Evolutionary conservation across 2,797 vertebrate species (phyloP), one percentile per base, ranked within the genome.

Genomic region (Micropoecilia bifurca): DNA sequence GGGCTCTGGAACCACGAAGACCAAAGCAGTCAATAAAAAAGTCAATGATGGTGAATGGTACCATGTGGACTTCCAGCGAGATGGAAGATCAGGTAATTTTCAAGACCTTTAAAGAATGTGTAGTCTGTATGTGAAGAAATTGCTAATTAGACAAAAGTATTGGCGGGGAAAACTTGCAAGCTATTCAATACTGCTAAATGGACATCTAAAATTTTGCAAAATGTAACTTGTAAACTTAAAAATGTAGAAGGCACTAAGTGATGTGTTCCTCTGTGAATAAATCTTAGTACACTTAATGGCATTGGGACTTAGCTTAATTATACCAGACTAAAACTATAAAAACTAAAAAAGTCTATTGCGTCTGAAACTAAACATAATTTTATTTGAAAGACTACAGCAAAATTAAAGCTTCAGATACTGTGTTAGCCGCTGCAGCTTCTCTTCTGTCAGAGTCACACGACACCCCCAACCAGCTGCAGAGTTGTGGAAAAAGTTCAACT

Each of bases 31-130:
- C 50, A 97, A 97, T 91, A 99, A 97, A 93, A 99, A 99, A 87
- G 98, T 99, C 84, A 99, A 99, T 90, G 98, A 99, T 22, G 98
- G 98, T 63, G 98, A 99, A 93, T 99, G 98, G 98, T 99, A 99
- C 93, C 98, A 99, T 1, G 98, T 99, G 87, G 98, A 99, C 92
- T 99, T 99, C 88, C 98, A 99, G 87, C 95, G 98, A 68, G 98
- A 99, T 1, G 98, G 98, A 81, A 95, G 98, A 89, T 97, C 98
- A 95, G 98, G 98, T 99, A 96, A 77, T 10, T 79, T 71, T 78
- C 3, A 28, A 73, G 10, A 10, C 45, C 0, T 30, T 77, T 55
- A 39, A 63, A 20, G 0, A 18, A 9, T 73, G 10, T 59, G n/a
- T 25, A 75, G 18, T 78, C n/a, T 41, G 41, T 45, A 50, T 46